Conservation (phyloP, 2,888 invertebrate genomes). For the Deroplatys truncata region DNA sequence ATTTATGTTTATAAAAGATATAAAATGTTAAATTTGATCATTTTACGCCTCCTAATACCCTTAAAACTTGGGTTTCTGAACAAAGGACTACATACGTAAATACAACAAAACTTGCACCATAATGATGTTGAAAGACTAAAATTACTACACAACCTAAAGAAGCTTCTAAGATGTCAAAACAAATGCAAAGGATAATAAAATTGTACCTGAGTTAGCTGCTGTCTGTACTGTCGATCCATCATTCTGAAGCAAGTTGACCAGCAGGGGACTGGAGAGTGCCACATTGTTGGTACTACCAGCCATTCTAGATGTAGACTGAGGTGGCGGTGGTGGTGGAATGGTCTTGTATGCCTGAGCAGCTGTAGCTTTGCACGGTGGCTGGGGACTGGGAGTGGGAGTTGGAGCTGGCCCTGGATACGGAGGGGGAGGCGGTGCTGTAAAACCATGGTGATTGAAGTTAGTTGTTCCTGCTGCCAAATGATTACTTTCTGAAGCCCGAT, state of each 20-base stretch:
- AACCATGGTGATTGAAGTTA: conserved; percentile 19
- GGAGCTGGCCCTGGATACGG: conserved; percentile 42
- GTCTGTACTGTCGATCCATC: conserved; percentile 51
- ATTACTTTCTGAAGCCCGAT: conserved; percentile 50
- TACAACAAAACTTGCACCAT: too few relatives aligned
- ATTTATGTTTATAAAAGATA: too few relatives aligned
- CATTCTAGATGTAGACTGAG: conserved; percentile 20
- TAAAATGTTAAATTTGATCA: too few relatives aligned
- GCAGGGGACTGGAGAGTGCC: conserved; percentile 79
- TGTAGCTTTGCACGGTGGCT: conserved; percentile 36
- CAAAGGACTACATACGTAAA: too few relatives aligned
- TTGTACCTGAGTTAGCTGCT: conserved; percentile 13
- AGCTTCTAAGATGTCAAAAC: background rate
- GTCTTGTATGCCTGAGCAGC: conserved; percentile 39
- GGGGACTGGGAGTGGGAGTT: conserved; percentile 9
- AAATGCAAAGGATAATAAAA: background rate
- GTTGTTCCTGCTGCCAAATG: conserved; percentile 20
- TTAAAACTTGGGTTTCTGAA: too few relatives aligned
- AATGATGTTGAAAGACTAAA: too few relatives aligned
- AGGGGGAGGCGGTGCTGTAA: conserved; percentile 39
- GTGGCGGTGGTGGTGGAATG: background rate
- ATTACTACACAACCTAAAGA: too few relatives aligned
- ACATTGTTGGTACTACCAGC: conserved; percentile 46
- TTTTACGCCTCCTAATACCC: too few relatives aligned
- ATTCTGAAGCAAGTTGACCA: conserved; percentile 89